These are phyloP conservation scores for Desmophyllum pertusum DNA, from an alignment of 92 coral and sea anemone species.

Conservation along the genomic window DNA sequence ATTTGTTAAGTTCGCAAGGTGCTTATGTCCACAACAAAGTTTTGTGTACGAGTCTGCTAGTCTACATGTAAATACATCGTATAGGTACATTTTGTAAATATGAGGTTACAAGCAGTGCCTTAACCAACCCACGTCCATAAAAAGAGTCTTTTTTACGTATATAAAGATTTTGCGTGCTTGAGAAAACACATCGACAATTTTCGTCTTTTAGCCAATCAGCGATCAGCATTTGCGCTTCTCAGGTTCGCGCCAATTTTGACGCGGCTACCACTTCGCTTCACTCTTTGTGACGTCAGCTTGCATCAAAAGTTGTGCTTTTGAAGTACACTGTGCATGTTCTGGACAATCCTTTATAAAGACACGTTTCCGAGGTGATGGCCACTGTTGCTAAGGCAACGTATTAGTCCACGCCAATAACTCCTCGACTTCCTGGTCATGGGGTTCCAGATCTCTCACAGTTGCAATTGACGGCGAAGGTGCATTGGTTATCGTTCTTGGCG, in stretches of 20 bases:
- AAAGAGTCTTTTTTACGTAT: not conserved
- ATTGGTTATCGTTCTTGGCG: constrained; percentile 30
- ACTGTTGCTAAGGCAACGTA: constrained; percentile 43
- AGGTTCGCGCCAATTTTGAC: not conserved
- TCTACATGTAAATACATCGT: no score
- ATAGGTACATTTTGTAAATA: no score
- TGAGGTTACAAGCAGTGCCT: not conserved
- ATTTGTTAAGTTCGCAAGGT: no score
- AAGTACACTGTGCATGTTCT: not conserved
- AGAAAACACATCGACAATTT: no score
- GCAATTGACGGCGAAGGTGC: constrained; percentile 62
- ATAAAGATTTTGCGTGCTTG: not conserved
- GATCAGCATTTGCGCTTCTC: not conserved
- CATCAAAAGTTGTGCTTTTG: not conserved
- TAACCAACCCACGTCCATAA: not conserved
- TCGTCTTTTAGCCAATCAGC: not conserved
- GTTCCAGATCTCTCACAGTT: constrained; percentile 69
- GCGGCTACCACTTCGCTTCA: not conserved
- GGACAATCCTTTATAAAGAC: not conserved
- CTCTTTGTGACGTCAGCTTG: not conserved
- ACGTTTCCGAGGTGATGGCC: not conserved
- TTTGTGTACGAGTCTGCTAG: no score
- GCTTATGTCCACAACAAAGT: no score
- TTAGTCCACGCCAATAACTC: constrained; percentile 83
- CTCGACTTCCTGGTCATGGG: constrained; percentile 80